These are phyloP conservation scores for Rousettus madagascariensis DNA, from an alignment of 2,797 vertebrate genomes.

Conservation along the genomic window DNA sequence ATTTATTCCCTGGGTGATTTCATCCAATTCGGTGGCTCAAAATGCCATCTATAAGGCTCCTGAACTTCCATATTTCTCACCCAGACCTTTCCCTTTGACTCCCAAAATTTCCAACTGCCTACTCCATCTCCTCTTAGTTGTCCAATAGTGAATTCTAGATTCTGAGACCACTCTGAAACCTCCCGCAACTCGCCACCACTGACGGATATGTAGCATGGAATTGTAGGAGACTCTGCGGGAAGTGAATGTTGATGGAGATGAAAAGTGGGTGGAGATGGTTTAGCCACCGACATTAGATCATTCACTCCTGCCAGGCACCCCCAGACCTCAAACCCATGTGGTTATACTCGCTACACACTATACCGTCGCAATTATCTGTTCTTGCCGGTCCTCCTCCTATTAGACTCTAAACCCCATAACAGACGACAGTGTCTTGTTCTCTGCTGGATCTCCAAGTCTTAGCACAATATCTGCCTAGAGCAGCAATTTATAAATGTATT, in stretches of 20 bases:
- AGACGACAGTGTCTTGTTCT: neutral
- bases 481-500: neutral
- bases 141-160: neutral
- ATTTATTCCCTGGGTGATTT: neutral
- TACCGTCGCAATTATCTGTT: neutral
- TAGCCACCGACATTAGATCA: neutral
- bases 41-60: neutral
- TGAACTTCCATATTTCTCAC: neutral
- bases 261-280: neutral
- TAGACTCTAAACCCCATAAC: neutral
- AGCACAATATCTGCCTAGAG: neutral
- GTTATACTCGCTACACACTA: neutral
- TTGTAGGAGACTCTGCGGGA: fast-evolving
- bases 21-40: neutral
- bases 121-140: neutral
- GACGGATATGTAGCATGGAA: neutral
- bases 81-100: neutral
- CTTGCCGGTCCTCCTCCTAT: neutral
- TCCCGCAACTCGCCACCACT: neutral
- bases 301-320: neutral
- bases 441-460: neutral
- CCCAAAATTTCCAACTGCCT: neutral
- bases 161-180: neutral
- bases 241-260: neutral
- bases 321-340: neutral